Evolutionary conservation across 1,140 invertebrate genomes (phyloP).

Genomic region (Drosophila bipectinata): DNA sequence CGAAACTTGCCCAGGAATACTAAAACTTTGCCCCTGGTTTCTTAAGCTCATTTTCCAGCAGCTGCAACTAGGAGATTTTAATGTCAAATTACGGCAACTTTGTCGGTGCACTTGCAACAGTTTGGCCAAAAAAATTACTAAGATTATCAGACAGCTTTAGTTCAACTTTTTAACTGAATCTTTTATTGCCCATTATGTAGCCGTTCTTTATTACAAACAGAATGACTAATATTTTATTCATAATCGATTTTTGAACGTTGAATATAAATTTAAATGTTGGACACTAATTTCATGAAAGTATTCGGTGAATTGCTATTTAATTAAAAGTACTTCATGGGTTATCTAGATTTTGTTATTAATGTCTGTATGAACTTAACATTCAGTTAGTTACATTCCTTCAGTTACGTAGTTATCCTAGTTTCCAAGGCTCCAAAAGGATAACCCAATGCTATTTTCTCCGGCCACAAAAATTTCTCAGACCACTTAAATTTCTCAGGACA

Average conservation of each 20-base stretch:
- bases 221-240: not conserved
- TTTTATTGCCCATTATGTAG: conserved; percentile 14
- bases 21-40: not conserved
- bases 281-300: no score
- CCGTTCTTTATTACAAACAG: not conserved
- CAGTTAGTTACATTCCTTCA: not conserved
- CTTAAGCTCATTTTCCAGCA: conserved; percentile 22
- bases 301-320: no score
- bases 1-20: conserved; percentile 5
- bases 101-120: conserved; percentile 43
- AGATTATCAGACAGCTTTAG: conserved; percentile 13
- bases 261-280: not conserved
- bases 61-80: conserved; percentile 41
- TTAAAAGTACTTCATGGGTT: no score
- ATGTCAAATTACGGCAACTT: conserved; percentile 56
- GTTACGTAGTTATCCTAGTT: not conserved
- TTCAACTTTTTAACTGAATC: conserved; percentile 16
- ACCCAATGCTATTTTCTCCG: not conserved
- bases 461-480: no score
- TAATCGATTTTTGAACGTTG: not conserved
- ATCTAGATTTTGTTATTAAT: no score
- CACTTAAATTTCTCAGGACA: no score
- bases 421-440: not conserved
- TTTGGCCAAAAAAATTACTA: conserved; percentile 18
- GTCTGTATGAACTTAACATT: not conserved